Base-by-base conservation (phyloP, 2,888 invertebrate species). In the Ornithoptera priamus region DNA sequence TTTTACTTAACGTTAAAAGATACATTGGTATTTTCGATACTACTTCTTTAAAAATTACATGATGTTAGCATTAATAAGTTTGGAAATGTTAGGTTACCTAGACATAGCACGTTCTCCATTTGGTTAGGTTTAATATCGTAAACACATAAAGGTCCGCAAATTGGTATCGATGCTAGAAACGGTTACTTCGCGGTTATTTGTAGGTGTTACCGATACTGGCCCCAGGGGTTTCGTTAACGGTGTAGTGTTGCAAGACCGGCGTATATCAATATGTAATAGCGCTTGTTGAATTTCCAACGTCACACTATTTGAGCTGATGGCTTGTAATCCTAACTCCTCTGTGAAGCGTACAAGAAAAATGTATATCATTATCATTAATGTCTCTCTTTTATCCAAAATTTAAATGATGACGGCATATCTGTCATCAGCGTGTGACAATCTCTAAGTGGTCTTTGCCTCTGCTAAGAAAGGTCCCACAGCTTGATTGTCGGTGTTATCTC, bases 121-220 rank as follows among this genome's bases (percentile, higher is more conserved):
- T 70, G 62, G 63, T 60, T 42, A 62, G 39, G 42, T 42, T 58
- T 63, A 56, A 63, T 60, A 62, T 53, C 57, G 50, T 71, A 71
- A 68, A 64, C 64, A 72, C 71, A 71, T 72, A 75, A 75, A 73
- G 71, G 68, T 69, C 69, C 46, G 72, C 73, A 74, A 76, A 76
- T 74, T 75, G 72, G 71, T 72, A 68, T 72, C 72, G 74, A 68
- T 62, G 60, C 56, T 46, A 65, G 71, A 68, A 72, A 73, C 73
- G 67, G 73, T 76, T 78, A 62, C 59, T 78, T 78, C 78, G 75
- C 78, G 78, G 78, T 76, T 83, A 81, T 80, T 82, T 81, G 81
- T 83, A 78, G 81, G 85, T 87, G 87, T 85, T 86, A 84, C 84
- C 81, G 84, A 85, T 83, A 81, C 78, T 78, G 81, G 85, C 87